phyloP scores from a whole-genome alignment of 2,113 vertebrate species.

The Odocoileus virginianus region DNA sequence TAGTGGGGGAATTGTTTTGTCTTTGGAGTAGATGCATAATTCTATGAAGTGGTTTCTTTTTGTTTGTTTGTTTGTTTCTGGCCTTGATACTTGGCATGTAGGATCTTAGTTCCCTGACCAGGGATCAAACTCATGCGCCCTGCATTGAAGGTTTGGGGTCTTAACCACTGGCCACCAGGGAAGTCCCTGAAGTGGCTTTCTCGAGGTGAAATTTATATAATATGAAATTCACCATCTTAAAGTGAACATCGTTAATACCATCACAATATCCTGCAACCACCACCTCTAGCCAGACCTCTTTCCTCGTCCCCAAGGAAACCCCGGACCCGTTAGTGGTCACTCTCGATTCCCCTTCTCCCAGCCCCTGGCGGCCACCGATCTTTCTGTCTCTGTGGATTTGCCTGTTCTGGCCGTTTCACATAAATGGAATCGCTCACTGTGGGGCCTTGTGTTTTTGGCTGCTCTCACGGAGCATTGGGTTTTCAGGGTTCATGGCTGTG shows the following conservation, averaged over 20 bases:
- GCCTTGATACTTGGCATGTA: background rate
- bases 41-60: background rate
- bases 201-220: background rate
- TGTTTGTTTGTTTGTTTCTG: background rate
- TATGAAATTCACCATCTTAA: background rate
- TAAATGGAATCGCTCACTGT: rapidly evolving
- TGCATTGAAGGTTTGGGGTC: background rate
- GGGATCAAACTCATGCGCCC: background rate
- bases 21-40: background rate
- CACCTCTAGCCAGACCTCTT: background rate
- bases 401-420: background rate
- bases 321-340: rapidly evolving
- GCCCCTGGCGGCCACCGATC: background rate
- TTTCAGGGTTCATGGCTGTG: rapidly evolving
- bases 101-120: background rate
- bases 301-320: background rate
- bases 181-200: no score
- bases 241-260: rapidly evolving
- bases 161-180: background rate
- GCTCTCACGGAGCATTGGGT: background rate
- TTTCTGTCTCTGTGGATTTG: background rate
- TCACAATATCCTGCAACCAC: no score
- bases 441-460: no score
- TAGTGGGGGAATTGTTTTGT: background rate
- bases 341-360: rapidly evolving